Evolutionary conservation across 2,888 invertebrate species (phyloP), one percentile per base, ranked within the genome.

Genomic region (Branchipolynoe longqiensis): DNA sequence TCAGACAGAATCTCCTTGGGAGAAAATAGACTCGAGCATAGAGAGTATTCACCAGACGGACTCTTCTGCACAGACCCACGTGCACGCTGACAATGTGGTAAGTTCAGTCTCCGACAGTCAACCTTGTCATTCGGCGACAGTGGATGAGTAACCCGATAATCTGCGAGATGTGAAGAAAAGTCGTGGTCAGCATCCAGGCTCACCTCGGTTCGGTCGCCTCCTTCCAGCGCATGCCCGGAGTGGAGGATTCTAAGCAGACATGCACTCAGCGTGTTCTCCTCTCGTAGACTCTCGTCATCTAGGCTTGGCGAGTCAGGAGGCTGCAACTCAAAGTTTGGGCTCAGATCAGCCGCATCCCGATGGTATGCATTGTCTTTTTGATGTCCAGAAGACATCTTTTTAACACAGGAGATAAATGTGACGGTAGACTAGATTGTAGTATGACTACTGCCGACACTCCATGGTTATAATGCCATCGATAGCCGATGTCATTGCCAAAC

Each of bases 211-310:
- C 3, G 33, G 28, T 78, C 78, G 18, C 48, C 54, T 31, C 12
- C 31, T n/a, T n/a, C 38, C 0, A 33, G 3, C n/a, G 33, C 18
- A 1, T 69, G 69, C 4, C 78, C 84, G 41, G 64, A 69, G 18
- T 84, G 69, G 12, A 84, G 33, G 18, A 84, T 84, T 18, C 84
- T 36, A 4, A 69, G 38, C 4, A 84, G 54, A 40, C 64, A 84
- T 40, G 84, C 84, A 84, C 84, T 69, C 14, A 84, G 69, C 1
- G 84, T 84, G 54, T 59, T 69, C 54, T 84, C 84, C 54, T 84
- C 84, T n/a, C 40, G 22, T 28, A 84, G 59, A 31, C 62, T 62
- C 38, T 69, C 69, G 41, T 69, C 69, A 41, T 64, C 84, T 1
- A 33, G 69, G 28, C 41, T 40, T 25, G 78, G 78, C 0, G 78